These are phyloP conservation scores for Sarcoramphus papa DNA, from an alignment of 2,797 vertebrate species.

Conservation along the genomic window DNA sequence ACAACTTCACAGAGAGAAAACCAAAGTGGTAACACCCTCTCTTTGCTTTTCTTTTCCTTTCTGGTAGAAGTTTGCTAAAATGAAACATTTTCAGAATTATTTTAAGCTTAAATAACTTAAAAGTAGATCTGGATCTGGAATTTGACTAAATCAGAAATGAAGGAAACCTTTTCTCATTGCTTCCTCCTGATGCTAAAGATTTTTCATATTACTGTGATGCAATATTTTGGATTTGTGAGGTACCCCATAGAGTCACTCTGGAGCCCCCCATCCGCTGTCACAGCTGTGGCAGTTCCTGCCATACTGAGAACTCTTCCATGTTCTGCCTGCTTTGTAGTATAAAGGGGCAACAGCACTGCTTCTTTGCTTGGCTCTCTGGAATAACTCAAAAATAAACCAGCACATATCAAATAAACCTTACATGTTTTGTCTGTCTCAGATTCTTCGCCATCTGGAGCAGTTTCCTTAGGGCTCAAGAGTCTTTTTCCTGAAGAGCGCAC, in stretches of 20 bases:
- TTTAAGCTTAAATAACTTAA: neutral
- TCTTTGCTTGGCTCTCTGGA: neutral
- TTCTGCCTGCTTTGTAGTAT: neutral
- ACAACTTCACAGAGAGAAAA: neutral
- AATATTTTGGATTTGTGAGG: neutral
- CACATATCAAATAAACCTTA: neutral
- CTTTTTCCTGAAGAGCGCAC: neutral
- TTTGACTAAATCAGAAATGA: neutral
- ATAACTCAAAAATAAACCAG: neutral
- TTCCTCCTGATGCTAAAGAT: neutral
- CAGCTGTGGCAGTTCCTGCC: neutral
- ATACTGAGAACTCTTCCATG: neutral
- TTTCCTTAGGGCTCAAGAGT: conserved; percentile 10
- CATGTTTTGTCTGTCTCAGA: neutral
- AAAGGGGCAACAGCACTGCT: neutral
- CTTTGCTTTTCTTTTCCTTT: neutral
- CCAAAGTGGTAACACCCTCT: neutral
- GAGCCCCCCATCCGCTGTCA: neutral
- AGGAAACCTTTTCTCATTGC: neutral
- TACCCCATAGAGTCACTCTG: neutral
- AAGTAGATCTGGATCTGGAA: neutral
- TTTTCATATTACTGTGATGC: neutral
- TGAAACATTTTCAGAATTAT: neutral
- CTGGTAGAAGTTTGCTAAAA: neutral
- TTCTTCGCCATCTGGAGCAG: neutral